These are phyloP conservation scores for Myxocyprinus asiaticus DNA, from an alignment of 2,113 vertebrate species.

Conservation along the genomic window DNA sequence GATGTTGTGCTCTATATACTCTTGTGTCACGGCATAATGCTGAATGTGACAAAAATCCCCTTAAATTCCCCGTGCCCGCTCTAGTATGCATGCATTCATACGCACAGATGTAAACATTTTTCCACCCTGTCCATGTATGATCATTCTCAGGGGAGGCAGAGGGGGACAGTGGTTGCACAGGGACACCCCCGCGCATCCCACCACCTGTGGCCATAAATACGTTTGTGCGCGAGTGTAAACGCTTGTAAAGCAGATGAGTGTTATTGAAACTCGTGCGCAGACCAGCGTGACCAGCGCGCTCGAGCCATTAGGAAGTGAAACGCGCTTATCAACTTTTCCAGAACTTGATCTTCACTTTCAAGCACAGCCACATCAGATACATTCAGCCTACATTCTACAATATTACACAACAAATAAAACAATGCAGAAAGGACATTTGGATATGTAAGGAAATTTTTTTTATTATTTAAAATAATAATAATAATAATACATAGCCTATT, in stretches of 20 bases:
- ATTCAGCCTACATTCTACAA: background rate
- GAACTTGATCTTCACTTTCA: slow-evolving; percentile 8
- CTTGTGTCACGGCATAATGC: background rate
- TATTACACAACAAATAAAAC: no score
- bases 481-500: no score
- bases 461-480: no score
- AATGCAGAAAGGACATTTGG: no score
- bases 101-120: slow-evolving; percentile 41
- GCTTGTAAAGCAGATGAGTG: slow-evolving; percentile 18
- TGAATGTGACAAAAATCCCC: slow-evolving; percentile 42
- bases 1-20: background rate
- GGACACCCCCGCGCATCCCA: slow-evolving; percentile 48
- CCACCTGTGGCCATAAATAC: background rate
- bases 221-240: background rate
- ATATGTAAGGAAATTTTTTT: no score
- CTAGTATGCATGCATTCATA: slow-evolving; percentile 12
- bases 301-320: slow-evolving; percentile 72
- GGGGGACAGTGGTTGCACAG: background rate
- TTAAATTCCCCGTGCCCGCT: slow-evolving; percentile 46
- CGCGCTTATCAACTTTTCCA: slow-evolving; percentile 23
- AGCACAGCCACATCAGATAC: background rate
- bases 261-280: slow-evolving; percentile 65
- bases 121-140: slow-evolving; percentile 26
- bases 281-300: slow-evolving; percentile 61
- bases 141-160: slow-evolving; percentile 20